Percentiles rank a stretch among this genome's conserved stretches.
phyloP scores from a whole-genome alignment of 2,888 invertebrate genomes.

The Metacarcinus magister region DNA sequence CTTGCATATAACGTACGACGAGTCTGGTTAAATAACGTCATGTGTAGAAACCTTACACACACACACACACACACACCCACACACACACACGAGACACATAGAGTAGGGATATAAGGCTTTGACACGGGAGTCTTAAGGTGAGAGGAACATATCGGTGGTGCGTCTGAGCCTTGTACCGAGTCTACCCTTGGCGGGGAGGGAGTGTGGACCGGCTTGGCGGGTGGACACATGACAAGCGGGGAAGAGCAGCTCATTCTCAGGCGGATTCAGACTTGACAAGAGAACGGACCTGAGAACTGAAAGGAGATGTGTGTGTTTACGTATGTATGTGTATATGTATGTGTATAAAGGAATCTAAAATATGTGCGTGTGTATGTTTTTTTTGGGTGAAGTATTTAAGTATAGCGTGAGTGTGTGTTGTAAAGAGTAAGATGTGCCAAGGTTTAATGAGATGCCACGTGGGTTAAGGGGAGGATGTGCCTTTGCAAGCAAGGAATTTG shows the following conservation, averaged over 20 bases:
- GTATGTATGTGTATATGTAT: background rate
- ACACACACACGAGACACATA: background rate
- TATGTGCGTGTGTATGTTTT: background rate
- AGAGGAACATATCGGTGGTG: background rate
- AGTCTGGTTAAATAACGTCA: too few species aligned
- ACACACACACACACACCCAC: background rate
- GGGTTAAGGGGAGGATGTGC: background rate
- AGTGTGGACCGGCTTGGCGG: background rate
- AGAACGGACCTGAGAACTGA: background rate
- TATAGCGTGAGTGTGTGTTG: background rate
- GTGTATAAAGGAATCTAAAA: background rate
- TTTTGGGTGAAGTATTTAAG: background rate
- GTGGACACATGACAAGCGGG: background rate
- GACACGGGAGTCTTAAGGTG: background rate
- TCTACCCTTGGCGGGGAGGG: background rate
- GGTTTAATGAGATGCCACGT: background rate
- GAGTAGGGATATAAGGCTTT: background rate
- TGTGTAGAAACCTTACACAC: background rate
- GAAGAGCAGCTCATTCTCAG: conserved; percentile 7
- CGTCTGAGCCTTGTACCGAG: background rate
- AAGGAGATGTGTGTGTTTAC: conserved; percentile 12
- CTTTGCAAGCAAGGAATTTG: background rate
- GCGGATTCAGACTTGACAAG: background rate
- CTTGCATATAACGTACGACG: background rate
- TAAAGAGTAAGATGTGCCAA: conserved; percentile 29